Base-by-base conservation (phyloP, 2,113 vertebrate genomes). In the Sphaerodactylus townsendi region DNA sequence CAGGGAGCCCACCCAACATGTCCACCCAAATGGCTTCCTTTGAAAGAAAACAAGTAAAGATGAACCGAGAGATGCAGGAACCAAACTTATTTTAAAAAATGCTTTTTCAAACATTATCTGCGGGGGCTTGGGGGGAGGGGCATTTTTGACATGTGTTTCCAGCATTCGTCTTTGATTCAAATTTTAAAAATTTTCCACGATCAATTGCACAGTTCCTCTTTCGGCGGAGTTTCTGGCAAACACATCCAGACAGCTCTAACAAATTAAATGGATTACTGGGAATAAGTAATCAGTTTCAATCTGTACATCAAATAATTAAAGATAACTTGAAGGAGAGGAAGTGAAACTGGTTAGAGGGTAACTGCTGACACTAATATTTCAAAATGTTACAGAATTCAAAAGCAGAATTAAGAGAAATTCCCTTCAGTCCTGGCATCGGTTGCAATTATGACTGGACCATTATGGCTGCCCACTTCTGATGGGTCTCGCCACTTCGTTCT, bases 381-480 rank as follows among this genome's bases (percentile, higher is more conserved):
- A 92, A 44, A 48, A 78, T 62, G 10, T 33, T 50, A 73, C 11
- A 8, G 9, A 75, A 70, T 83, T 79, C 15, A 83, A 85, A 93
- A 85, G 9, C 19, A 19, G 14, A 86, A 88, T 69, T 56, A 77
- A 89, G 62, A 7, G 69, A 25, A 65, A 4, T 1, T 85, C 87
- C 35, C 28, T 69, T 86, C 79, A 2, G 1, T 82, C 84, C 75
- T 71, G 23, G 28, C 59, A 2, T 46, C 56, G 74, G 82, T 89
- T 91, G 19, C 13, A 21, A 46, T 25, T 89, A 66, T 66, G 71
- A 62, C 35, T 78, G 15, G 73, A 30, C 11, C 73, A 81, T 6
- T 85, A 85, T 81, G 70, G 41, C 71, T 71, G 82, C 5, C 39
- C 69, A 3, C 69, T 88, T 89, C 79, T 88, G 79, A 83, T 11